These are phyloP conservation scores for Meteorus cinctellus DNA, from an alignment of 2,888 invertebrate species.

Conservation along the genomic window DNA sequence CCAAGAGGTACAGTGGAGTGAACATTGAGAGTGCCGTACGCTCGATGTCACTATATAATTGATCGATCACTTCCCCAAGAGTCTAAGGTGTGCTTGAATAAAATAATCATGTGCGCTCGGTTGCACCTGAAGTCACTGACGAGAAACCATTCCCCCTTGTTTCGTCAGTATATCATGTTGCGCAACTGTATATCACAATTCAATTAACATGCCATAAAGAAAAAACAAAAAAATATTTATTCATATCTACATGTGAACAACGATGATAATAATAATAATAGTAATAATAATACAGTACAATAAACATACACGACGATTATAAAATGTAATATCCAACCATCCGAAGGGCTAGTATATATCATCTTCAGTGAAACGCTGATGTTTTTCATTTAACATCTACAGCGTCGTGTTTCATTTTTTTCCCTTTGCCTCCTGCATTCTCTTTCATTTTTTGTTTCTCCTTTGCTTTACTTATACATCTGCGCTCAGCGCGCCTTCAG, in stretches of 20 bases:
- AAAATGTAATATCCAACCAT: not conserved
- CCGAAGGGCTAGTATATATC: not conserved
- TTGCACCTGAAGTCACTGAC: slow-evolving; percentile 7
- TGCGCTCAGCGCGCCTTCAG: not conserved
- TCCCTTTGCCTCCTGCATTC: not conserved
- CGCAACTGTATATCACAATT: slow-evolving; percentile 8
- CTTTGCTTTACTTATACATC: not conserved
- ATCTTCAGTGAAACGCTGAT: not conserved
- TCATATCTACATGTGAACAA: not conserved
- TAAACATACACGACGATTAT: not conserved
- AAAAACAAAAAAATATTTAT: not conserved
- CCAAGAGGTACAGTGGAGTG: slow-evolving; percentile 21
- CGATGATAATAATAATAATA: not conserved
- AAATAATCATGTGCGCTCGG: slow-evolving; percentile 16
- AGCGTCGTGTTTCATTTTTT: not conserved
- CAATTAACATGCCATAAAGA: not conserved
- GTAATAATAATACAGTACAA: not conserved
- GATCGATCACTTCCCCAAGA: slow-evolving; percentile 35
- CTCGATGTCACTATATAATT: slow-evolving; percentile 42
- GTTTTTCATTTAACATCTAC: slow-evolving; percentile 2
- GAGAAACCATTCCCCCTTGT: not conserved
- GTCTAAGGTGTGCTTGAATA: slow-evolving; percentile 25
- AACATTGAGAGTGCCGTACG: slow-evolving; percentile 8
- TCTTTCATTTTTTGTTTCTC: not conserved
- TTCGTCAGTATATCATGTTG: not conserved